Conservation (phyloP, 2,888 invertebrate genomes). For the Acronicta aceris region DNA sequence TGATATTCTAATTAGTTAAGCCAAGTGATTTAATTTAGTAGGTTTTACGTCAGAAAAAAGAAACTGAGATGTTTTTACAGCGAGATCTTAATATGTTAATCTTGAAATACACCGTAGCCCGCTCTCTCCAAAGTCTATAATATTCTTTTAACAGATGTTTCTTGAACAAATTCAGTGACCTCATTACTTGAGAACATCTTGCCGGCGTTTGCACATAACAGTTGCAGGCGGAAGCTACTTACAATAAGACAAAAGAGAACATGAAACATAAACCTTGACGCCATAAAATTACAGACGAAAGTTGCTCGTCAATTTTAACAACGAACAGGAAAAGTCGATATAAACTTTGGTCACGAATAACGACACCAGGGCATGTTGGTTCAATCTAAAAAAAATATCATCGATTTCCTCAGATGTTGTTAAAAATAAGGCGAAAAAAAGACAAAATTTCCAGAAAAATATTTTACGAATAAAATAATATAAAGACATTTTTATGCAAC, state of each 20-base stretch:
- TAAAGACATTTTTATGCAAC: conserved; percentile 38
- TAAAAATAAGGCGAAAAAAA: not conserved
- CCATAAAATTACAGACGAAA: conserved; percentile 6
- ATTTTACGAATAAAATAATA: conserved; percentile 13
- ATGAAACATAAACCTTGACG: conserved; percentile 38
- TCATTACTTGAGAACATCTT: conserved; percentile 54
- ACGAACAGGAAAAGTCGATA: conserved; percentile 23
- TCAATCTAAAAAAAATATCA: not conserved
- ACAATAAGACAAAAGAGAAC: conserved; percentile 23
- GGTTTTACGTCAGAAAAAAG: not conserved
- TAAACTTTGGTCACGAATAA: conserved; percentile 36
- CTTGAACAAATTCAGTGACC: conserved; percentile 51
- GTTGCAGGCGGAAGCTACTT: conserved; percentile 54
- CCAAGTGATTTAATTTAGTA: not conserved
- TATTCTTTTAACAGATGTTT: conserved; percentile 43
- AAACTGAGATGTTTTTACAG: conserved; percentile 8
- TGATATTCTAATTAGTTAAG: not conserved
- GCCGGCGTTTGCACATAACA: conserved; percentile 38
- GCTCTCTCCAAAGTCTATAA: conserved; percentile 15
- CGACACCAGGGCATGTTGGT: conserved; percentile 21
- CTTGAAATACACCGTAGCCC: not conserved
- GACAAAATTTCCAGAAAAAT: not conserved
- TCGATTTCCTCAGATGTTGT: not conserved
- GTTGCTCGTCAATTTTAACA: conserved; percentile 10
- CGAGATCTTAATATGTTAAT: not conserved